phyloP scores from a whole-genome alignment of 2,113 vertebrate species.

The Bos indicus region DNA sequence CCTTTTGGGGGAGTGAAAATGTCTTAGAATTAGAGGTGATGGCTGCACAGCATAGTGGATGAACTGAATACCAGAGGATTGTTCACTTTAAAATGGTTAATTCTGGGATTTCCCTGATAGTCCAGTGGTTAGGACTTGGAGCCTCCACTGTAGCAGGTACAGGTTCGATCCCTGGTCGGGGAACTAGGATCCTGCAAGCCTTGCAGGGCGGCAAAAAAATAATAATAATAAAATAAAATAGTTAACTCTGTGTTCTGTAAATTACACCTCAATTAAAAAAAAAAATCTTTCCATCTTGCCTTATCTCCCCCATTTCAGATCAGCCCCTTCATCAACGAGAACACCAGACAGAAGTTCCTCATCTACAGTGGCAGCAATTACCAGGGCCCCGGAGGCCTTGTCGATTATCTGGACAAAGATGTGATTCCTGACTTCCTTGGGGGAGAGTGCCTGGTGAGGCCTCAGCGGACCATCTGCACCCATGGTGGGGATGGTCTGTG shows the following conservation, averaged over 20 bases:
- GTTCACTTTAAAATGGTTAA: neutral
- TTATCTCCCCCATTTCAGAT: constrained; percentile 70
- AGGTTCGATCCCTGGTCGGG: fast-evolving
- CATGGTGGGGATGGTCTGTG: neutral
- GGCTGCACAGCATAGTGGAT: neutral
- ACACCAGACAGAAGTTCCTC: constrained; percentile 88
- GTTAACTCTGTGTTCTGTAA: neutral
- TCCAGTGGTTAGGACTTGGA: neutral
- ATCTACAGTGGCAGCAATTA: constrained; percentile 89
- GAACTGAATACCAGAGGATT: neutral
- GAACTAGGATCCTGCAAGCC: neutral
- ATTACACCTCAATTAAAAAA: neutral
- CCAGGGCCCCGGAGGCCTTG: constrained; percentile 86
- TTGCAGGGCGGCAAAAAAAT: neutral
- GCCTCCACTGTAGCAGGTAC: neutral
- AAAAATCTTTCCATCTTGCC: neutral
- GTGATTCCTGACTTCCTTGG: constrained; percentile 89
- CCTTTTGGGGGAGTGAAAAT: neutral
- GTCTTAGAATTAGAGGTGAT: neutral
- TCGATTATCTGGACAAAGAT: constrained; percentile 86
- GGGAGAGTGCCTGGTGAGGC: constrained; percentile 86
- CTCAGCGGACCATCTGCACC: fast-evolving
- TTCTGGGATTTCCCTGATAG: neutral
- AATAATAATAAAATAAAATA: neutral
- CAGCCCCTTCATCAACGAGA: constrained; percentile 90